Evolutionary conservation across 2,113 vertebrate species (phyloP).

Genomic region (Galemys pyrenaicus): DNA sequence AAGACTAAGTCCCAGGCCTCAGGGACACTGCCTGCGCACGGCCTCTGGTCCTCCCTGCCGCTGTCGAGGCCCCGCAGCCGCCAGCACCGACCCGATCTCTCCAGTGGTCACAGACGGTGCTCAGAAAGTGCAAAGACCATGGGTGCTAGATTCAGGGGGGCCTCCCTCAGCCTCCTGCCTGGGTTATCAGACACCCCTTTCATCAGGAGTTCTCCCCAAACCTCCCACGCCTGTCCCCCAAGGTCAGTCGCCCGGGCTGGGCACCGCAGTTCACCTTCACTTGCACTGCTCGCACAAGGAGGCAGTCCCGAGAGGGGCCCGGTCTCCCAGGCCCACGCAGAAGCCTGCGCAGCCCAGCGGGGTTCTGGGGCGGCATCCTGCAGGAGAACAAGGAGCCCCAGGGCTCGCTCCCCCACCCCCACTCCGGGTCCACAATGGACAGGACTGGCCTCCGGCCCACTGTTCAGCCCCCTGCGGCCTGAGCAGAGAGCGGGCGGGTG

Average conservation of each 20-base stretch:
- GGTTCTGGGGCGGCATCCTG: not conserved
- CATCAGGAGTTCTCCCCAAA: not conserved
- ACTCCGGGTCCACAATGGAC: not conserved
- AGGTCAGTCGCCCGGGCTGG: rapidly evolving
- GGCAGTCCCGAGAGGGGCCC: not conserved
- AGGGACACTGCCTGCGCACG: no score
- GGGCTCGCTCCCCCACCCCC: rapidly evolving
- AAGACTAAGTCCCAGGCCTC: no score
- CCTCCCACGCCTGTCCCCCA: not conserved
- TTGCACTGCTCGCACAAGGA: not conserved
- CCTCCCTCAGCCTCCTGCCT: not conserved
- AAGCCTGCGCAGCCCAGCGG: not conserved
- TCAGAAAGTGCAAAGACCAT: not conserved
- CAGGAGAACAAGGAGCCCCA: not conserved
- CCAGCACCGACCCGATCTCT: not conserved
- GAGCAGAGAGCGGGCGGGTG: not conserved
- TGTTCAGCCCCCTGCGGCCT: not conserved
- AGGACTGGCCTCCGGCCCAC: not conserved
- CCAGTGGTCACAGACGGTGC: not conserved
- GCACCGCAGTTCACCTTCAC: no score
- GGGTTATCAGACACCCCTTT: not conserved
- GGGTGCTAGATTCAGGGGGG: rapidly evolving
- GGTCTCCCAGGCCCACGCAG: not conserved
- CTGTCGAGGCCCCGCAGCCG: rapidly evolving
- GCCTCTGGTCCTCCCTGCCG: not conserved